phyloP scores from a whole-genome alignment of 2,113 vertebrate species.

The Alethe castanea region DNA sequence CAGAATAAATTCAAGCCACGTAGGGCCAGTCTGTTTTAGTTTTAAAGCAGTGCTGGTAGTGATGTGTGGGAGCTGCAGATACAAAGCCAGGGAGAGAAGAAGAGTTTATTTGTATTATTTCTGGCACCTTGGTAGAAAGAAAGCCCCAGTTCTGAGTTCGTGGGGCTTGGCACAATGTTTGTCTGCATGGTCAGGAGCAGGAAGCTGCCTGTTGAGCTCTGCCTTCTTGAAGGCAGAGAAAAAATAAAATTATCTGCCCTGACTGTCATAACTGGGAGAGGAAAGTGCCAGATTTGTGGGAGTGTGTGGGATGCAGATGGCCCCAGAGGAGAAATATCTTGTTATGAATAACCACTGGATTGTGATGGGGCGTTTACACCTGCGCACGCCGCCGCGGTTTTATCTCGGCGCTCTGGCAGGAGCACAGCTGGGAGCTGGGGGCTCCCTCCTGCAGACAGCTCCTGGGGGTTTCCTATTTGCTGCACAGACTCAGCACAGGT shows the following conservation, averaged over 20 bases:
- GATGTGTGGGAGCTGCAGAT: slow-evolving; percentile 33
- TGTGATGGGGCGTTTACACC: neutral
- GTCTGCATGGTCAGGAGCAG: neutral
- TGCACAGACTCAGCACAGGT: neutral
- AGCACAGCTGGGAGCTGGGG: neutral
- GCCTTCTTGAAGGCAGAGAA: neutral
- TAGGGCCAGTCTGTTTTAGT: neutral
- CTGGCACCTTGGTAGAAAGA: slow-evolving; percentile 7
- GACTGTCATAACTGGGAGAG: neutral
- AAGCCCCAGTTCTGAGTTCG: neutral
- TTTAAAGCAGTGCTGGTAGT: slow-evolving; percentile 30
- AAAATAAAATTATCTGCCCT: neutral
- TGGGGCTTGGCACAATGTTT: neutral
- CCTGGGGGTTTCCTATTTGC: neutral
- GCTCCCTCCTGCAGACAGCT: neutral
- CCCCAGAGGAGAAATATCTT: neutral
- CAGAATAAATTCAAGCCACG: slow-evolving; percentile 19
- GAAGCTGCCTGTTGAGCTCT: neutral
- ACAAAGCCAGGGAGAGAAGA: neutral
- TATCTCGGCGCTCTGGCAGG: neutral
- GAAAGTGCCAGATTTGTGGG: neutral
- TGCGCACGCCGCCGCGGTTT: accelerated
- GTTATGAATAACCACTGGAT: neutral
- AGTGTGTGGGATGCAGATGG: neutral
- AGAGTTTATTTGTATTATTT: slow-evolving; percentile 45